A percentile compares a stretch with the other conserved stretches of the same genome.
phyloP scores from a whole-genome alignment of 1,140 invertebrate species.

The Pomacea maculata region DNA sequence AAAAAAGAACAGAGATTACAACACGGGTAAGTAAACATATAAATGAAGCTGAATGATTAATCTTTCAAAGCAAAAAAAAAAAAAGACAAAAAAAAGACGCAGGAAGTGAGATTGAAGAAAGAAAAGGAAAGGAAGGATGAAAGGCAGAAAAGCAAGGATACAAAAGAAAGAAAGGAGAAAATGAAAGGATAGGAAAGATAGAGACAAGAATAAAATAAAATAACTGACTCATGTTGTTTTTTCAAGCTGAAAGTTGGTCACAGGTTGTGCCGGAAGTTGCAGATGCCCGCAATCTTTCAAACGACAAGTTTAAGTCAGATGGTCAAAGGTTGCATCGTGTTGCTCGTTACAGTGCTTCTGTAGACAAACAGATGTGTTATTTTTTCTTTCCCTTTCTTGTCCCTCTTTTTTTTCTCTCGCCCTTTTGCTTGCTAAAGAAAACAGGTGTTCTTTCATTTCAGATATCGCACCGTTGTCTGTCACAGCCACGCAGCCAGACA shows the following conservation, averaged over 20 bases:
- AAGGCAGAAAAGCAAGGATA: not conserved
- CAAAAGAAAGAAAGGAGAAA: not conserved
- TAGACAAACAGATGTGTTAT: not conserved
- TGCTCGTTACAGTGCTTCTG: not conserved
- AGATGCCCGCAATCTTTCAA: not conserved
- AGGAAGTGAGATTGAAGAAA: constrained; percentile 1
- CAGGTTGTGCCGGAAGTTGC: not conserved
- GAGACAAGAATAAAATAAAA: too few species aligned
- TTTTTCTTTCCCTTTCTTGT: not conserved
- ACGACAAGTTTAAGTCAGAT: not conserved
- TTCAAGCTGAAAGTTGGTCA: not conserved
- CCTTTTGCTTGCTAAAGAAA: not conserved
- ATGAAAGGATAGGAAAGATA: not conserved
- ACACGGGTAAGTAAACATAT: not conserved
- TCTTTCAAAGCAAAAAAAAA: not conserved
- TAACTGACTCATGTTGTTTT: too few species aligned
- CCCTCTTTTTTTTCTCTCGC: not conserved
- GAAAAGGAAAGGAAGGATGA: not conserved
- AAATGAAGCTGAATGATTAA: not conserved
- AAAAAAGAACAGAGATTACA: not conserved
- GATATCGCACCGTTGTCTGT: constrained; percentile 5
- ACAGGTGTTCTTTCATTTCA: not conserved
- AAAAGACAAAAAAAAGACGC: not conserved
- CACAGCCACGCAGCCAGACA: not conserved
- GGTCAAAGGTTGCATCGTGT: too few species aligned